Conservation (phyloP, 2,888 invertebrate species). For the Metalampra italica region DNA sequence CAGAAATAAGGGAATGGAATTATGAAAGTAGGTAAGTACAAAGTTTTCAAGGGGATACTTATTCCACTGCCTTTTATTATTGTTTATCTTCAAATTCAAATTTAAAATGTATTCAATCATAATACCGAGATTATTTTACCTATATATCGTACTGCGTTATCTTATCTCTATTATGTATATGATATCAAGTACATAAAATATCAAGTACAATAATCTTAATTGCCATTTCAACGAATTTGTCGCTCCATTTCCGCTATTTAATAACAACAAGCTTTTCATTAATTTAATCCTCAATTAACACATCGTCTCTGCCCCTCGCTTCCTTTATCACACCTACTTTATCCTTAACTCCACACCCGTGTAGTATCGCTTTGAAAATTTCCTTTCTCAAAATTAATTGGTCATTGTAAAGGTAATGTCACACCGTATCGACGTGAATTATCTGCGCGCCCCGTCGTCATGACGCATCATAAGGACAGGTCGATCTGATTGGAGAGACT, state of each 20-base stretch:
- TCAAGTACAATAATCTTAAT: too few species aligned
- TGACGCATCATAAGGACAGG: constrained; percentile 24
- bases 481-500: constrained; percentile 19
- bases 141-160: too few species aligned
- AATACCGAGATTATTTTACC: too few species aligned
- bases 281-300: neutral
- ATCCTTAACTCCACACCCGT: neutral
- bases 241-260: neutral
- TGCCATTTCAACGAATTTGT: neutral
- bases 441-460: constrained; percentile 22
- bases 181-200: too few species aligned
- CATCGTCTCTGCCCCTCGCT: neutral
- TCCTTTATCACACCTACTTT: neutral
- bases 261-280: neutral
- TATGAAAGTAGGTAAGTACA: too few species aligned
- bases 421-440: constrained; percentile 24
- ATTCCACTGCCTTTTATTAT: too few species aligned
- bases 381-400: constrained; percentile 1
- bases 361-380: neutral
- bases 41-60: too few species aligned
- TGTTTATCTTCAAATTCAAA: too few species aligned
- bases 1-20: too few species aligned
- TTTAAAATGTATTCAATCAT: too few species aligned
- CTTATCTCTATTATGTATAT: too few species aligned
- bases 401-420: constrained; percentile 1